phyloP scores from a whole-genome alignment of 2,888 invertebrate species.

The Coleophora flavipennella region DNA sequence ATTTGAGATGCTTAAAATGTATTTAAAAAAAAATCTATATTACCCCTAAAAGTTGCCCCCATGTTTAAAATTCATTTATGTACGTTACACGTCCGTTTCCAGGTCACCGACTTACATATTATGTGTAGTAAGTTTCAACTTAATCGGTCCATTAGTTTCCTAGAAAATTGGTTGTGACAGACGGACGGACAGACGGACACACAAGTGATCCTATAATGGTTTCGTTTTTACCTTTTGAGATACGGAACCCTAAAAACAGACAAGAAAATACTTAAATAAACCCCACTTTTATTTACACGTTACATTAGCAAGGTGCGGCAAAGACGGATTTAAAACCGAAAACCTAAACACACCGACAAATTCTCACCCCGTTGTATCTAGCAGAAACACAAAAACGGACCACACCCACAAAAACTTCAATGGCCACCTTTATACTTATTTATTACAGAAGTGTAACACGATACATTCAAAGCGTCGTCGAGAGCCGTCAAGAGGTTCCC shows the following conservation, averaged over 20 bases:
- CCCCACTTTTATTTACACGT: slow-evolving; percentile 23
- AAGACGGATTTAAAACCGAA: slow-evolving; percentile 16
- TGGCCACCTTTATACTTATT: slow-evolving; percentile 50
- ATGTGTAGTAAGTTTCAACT: too few relatives aligned
- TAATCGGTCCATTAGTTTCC: too few relatives aligned
- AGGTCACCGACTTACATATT: too few relatives aligned
- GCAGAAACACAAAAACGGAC: slow-evolving; percentile 35
- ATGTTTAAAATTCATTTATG: too few relatives aligned
- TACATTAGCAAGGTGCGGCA: slow-evolving; percentile 33
- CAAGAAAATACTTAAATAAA: slow-evolving; percentile 19
- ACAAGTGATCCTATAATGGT: too few relatives aligned
- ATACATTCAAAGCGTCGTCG: slow-evolving; percentile 52
- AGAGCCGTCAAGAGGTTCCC: slow-evolving; percentile 68
- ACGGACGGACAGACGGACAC: too few relatives aligned
- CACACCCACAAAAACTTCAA: slow-evolving; percentile 62
- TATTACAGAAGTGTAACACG: slow-evolving; percentile 56
- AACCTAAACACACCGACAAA: slow-evolving; percentile 29
- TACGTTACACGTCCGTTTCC: too few relatives aligned
- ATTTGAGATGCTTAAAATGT: too few relatives aligned
- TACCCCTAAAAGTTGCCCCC: too few relatives aligned
- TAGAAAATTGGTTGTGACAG: too few relatives aligned
- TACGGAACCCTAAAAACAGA: too few relatives aligned
- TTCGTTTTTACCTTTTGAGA: too few relatives aligned
- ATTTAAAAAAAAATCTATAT: slow-evolving; percentile 17
- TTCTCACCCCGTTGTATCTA: slow-evolving; percentile 41